phyloP scores from a whole-genome alignment of 37 sponge, comb jelly and placozoan genomes.

The Spongia lamella region DNA sequence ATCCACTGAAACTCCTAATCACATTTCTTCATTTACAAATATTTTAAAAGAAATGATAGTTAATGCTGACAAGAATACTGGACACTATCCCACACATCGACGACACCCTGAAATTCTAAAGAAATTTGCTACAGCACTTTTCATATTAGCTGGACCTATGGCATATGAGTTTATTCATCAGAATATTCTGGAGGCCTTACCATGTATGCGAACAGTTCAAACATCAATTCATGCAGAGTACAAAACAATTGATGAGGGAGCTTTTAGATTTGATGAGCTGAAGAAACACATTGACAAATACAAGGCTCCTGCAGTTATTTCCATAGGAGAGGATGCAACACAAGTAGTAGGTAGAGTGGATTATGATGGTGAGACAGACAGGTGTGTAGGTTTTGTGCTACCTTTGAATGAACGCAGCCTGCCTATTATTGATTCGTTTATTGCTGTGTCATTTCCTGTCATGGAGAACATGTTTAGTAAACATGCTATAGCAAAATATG shows the following conservation, averaged over 20 bases:
- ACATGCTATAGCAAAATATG: constrained; percentile 16
- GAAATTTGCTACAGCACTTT: constrained; percentile 37
- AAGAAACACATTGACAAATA: constrained; percentile 18
- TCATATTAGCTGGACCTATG: constrained; percentile 33
- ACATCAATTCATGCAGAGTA: constrained; percentile 6
- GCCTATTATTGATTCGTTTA: neutral
- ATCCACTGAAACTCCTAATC: too few relatives aligned
- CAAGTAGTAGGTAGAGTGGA: constrained; percentile 18
- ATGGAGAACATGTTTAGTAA: constrained; percentile 1
- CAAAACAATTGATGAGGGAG: constrained; percentile 18
- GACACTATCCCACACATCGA: neutral
- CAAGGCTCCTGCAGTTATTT: constrained; percentile 28
- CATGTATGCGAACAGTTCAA: constrained; percentile 35
- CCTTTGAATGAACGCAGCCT: constrained; percentile 14
- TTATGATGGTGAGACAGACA: constrained; percentile 13
- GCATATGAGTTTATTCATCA: constrained; percentile 4
- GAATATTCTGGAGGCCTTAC: constrained; percentile 6
- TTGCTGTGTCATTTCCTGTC: constrained; percentile 5
- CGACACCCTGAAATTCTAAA: constrained; percentile 15
- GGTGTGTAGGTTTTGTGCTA: constrained; percentile 27
- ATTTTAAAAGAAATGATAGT: too few relatives aligned
- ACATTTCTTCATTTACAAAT: too few relatives aligned
- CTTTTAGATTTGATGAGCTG: constrained; percentile 49
- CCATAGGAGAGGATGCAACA: constrained; percentile 50
- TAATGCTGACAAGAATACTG: too few relatives aligned